These are phyloP conservation scores for Alca torda DNA, from an alignment of 2,797 vertebrate species.

Conservation along the genomic window DNA sequence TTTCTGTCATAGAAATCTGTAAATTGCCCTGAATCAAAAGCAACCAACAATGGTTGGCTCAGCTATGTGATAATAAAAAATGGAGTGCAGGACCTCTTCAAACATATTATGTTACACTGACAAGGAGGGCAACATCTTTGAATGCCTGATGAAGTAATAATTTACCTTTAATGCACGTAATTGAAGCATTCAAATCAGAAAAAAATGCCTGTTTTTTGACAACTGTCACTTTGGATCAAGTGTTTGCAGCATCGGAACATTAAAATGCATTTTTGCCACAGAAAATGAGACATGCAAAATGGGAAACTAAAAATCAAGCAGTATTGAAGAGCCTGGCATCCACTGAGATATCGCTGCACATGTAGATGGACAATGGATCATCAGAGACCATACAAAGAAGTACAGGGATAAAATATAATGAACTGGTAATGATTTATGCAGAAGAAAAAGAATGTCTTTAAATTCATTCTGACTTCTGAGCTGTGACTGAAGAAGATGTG, in stretches of 20 bases:
- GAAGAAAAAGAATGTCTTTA: neutral
- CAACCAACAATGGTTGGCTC: neutral
- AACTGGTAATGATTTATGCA: neutral
- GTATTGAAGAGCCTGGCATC: neutral
- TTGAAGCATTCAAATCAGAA: neutral
- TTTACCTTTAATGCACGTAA: neutral
- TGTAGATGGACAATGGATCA: neutral
- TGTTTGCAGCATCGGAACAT: accelerated
- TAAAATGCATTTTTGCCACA: neutral
- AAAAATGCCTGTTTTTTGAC: neutral
- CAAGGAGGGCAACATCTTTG: neutral
- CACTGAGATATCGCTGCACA: neutral
- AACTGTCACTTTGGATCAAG: neutral
- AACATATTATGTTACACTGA: neutral
- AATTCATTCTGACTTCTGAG: neutral
- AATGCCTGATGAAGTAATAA: neutral
- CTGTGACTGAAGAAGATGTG: neutral
- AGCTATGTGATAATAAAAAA: neutral
- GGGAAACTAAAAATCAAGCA: neutral
- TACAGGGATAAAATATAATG: neutral
- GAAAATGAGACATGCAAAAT: neutral
- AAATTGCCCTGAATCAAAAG: neutral
- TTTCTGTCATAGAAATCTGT: neutral
- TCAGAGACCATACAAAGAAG: neutral
- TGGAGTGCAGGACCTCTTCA: neutral